phyloP scores from a whole-genome alignment of 2,888 invertebrate species.

The Harpalus rubripes region DNA sequence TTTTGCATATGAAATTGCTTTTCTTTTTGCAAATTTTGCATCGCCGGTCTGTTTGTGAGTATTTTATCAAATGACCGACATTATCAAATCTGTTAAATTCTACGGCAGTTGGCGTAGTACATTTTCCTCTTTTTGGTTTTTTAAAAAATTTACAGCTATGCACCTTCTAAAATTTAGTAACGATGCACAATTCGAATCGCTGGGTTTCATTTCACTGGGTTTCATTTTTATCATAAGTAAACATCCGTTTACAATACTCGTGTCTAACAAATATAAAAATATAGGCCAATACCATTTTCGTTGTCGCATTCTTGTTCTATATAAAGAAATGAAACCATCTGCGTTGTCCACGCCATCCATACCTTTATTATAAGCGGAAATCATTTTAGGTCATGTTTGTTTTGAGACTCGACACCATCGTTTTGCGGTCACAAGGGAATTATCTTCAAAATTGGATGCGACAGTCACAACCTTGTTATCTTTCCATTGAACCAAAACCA shows the following conservation, averaged over 20 bases:
- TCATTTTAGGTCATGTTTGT: slow-evolving; percentile 40
- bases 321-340: slow-evolving; percentile 31
- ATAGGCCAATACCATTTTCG: slow-evolving; percentile 56
- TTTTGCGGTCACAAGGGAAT: slow-evolving; percentile 15
- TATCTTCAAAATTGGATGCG: slow-evolving; percentile 59
- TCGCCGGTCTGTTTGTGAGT: slow-evolving; percentile 37
- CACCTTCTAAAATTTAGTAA: background rate
- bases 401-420: background rate
- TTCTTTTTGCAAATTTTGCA: slow-evolving; percentile 37
- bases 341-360: slow-evolving; percentile 49
- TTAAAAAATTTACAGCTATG: background rate
- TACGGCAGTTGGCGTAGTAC: background rate
- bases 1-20: slow-evolving; percentile 53
- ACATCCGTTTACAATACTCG: slow-evolving; percentile 23
- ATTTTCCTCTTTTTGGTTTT: background rate
- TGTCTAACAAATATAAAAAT: slow-evolving; percentile 42
- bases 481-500: slow-evolving; percentile 52
- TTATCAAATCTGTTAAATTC: background rate
- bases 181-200: background rate
- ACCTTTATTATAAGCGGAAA: slow-evolving; percentile 45
- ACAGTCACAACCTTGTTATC: slow-evolving; percentile 64
- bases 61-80: slow-evolving; percentile 1
- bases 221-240: slow-evolving; percentile 17
- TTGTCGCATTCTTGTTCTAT: slow-evolving; percentile 35
- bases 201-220: too few species aligned